Evolutionary conservation across 2,113 vertebrate genomes (phyloP).

Genomic region (Eurystomus gularis): DNA sequence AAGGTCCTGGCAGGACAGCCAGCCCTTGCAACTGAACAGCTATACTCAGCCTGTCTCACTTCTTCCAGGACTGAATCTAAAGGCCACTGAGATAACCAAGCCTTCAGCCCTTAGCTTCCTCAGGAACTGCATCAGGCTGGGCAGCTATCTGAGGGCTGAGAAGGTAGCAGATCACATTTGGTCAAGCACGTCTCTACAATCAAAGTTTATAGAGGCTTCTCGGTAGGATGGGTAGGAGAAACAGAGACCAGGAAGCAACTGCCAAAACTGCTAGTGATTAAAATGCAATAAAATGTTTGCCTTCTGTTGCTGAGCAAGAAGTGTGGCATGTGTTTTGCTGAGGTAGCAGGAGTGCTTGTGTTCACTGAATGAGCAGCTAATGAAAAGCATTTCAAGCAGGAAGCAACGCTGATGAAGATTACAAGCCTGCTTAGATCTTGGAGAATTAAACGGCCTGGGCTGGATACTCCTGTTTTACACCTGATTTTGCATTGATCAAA

Average conservation of each 20-base stretch:
- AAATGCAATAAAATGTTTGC: constrained; percentile 46
- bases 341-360: constrained; percentile 54
- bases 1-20: background rate
- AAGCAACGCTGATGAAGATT: constrained; percentile 61
- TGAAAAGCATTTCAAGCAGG: constrained; percentile 62
- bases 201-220: background rate
- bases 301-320: constrained; percentile 54
- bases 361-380: constrained; percentile 66
- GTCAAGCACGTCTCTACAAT: background rate
- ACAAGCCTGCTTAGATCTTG: background rate
- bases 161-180: background rate
- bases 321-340: constrained; percentile 55
- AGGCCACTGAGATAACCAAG: background rate
- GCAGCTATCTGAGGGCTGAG: background rate
- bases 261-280: constrained; percentile 24
- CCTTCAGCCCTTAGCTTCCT: background rate
- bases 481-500: constrained; percentile 27
- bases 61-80: background rate
- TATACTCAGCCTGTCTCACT: background rate
- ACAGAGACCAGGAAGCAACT: constrained; percentile 27
- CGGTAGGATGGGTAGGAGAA: background rate
- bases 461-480: constrained; percentile 48
- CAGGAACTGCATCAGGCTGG: background rate
- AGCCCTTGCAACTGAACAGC: background rate
- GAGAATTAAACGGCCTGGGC: constrained; percentile 26